Percentiles rank a stretch among this genome's conserved stretches.
These are phyloP conservation scores for Mantis religiosa DNA, from an alignment of 2,888 invertebrate genomes.

Conservation along the genomic window DNA sequence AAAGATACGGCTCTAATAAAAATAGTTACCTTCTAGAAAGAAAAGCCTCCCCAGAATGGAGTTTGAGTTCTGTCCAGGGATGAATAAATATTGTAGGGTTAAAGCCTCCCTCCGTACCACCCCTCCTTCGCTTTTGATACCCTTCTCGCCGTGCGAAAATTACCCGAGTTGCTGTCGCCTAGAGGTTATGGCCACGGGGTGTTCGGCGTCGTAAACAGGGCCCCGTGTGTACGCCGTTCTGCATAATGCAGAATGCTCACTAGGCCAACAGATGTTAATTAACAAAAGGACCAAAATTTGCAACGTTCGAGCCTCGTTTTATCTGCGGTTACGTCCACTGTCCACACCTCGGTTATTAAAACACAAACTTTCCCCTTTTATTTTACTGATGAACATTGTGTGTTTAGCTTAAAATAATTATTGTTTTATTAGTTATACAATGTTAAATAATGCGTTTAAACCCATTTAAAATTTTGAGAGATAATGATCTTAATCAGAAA, in stretches of 20 bases:
- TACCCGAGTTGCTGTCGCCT: background rate
- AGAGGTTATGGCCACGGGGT: background rate
- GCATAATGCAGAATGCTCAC: background rate
- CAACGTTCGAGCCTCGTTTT: background rate
- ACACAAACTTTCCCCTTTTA: background rate
- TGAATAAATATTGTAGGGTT: conserved; percentile 20
- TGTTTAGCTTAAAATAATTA: too few relatives aligned
- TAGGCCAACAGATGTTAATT: background rate
- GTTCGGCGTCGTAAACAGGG: background rate
- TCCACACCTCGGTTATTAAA: background rate
- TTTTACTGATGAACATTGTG: background rate
- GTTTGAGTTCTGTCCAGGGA: conserved; percentile 15
- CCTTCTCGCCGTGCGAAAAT: background rate
- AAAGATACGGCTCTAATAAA: conserved; percentile 42
- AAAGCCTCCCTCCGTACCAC: conserved; percentile 6
- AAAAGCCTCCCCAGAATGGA: background rate
- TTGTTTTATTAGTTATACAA: too few relatives aligned
- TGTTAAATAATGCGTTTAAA: too few relatives aligned
- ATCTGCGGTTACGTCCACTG: background rate
- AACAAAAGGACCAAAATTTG: background rate
- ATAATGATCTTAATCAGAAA: too few relatives aligned
- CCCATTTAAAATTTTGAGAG: too few relatives aligned
- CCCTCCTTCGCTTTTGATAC: background rate
- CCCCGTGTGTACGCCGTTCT: background rate
- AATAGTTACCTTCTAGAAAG: conserved; percentile 32